Base-by-base conservation (phyloP, 1,140 invertebrate species). In the Camponotus pennsylvanicus region DNA sequence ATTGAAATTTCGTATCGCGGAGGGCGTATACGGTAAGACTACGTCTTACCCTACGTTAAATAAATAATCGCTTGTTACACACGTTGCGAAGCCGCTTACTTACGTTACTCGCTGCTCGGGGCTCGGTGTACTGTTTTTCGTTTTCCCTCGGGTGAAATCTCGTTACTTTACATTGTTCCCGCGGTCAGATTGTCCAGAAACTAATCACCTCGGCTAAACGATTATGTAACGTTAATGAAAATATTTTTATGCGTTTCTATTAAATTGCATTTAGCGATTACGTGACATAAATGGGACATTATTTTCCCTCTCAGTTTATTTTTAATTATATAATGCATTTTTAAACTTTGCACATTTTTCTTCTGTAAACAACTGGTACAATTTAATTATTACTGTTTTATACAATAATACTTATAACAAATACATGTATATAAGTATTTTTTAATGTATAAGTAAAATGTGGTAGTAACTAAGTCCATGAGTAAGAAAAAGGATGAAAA, bases 21-120 rank as follows among this genome's bases (percentile, higher is more conserved):
- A 45, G 71, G 71, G 82, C 52, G 21, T 59, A 34, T 27, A 52
- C 49, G 49, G 45, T 52, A 52, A 42, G 13, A 32, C 34, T n/a
- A 55, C 75, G 63, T 57, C 79, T 79, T 79, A 63, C 61, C 52
- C 77, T 55, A 61, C 40, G 40, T 80, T 88, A 71, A 73, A 87
- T 88, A 88, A 87, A 78, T 87, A 76, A 88, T 88, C 61, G 86
- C 86, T 86, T 55, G 66, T 83, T 83, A 73, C 69, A 83, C 42
- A 59, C 52, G 42, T 66, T 57, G 27, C 45, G 15, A 80, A 34
- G 77, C 79, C 67, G 67, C 67, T 73, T 82, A 71, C 78, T 79
- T 59, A 59, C 37, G 37, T 67, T 71, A 70, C 52, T 59, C 79
- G 67, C 67, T 40, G 37, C 27, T 27, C 69, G 79, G 79, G 55